Conservation (phyloP, 2,888 invertebrate species). For the Tupiocoris notatus region DNA sequence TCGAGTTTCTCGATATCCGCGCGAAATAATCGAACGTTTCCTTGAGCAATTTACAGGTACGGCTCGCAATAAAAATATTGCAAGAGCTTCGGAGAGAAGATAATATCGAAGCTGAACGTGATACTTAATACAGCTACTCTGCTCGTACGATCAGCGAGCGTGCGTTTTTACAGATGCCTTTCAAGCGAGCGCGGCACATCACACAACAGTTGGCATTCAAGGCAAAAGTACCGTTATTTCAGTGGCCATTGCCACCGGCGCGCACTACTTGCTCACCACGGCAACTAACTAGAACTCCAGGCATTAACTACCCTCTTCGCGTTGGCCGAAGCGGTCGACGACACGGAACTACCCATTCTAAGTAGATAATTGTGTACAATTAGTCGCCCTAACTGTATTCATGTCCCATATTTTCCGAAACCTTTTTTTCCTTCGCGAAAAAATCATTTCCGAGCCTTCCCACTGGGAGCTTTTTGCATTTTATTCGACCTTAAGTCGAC, state of each 20-base stretch:
- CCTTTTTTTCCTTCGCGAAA: no score
- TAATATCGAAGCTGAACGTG: no score
- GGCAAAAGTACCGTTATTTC: conserved; percentile 31
- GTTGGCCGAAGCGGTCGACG: conserved; percentile 25
- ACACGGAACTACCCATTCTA: conserved; percentile 41
- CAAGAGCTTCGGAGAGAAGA: no score
- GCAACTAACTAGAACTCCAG: background rate
- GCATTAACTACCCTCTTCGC: conserved; percentile 20
- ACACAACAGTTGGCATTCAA: conserved; percentile 41
- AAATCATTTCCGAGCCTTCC: no score
- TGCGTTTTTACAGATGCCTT: conserved; percentile 20
- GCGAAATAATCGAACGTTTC: no score
- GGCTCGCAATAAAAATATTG: no score
- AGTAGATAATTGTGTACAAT: conserved; percentile 41
- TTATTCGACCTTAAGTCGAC: no score
- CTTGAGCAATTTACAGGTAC: no score
- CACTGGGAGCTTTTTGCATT: no score
- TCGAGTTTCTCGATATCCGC: no score
- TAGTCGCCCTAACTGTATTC: conserved; percentile 36
- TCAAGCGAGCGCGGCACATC: conserved; percentile 24
- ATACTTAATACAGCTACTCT: no score
- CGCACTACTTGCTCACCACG: conserved; percentile 37
- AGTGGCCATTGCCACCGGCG: conserved; percentile 34
- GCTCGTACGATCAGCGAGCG: no score
- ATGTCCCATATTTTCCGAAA: conserved; percentile 34